Base-by-base conservation (phyloP, 2,113 vertebrate genomes). In the Melospiza melodia region DNA sequence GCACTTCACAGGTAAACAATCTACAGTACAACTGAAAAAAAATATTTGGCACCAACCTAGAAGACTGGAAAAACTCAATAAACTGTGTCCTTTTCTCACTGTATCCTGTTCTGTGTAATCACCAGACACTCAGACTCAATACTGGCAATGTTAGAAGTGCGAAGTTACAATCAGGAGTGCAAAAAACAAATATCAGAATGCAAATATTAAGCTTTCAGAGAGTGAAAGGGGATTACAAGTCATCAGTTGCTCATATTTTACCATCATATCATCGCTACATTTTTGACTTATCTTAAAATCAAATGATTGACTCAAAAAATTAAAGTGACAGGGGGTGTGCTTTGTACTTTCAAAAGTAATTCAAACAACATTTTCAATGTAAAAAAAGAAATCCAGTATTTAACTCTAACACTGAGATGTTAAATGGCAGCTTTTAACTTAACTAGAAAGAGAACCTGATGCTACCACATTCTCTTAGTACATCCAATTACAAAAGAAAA, bases 1-100 rank as follows among this genome's bases (percentile, higher is more conserved):
- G 98, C 98, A 98, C 98, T 98, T 98, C 98, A 98, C 98, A 98
- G 98, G 98, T 98, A 98, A 98, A 98, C 98, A 98, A 98, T 98
- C 98, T 98, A 98, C 97, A 98, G 96, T 98, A 98, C 96, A 98
- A 98, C 94, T 97, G 94, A 98, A 98, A 95, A 96, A 96, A 92
- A 95, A 97, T 97, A 97, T 97, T 98, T 98, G 98, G 98, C 98
- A 98, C 97, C 96, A 98, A 98, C 95, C 96, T 96, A 98, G 96
- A 98, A 96, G 97, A 97, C 97, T 97, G 97, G 93, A 97, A 98
- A 97, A 97, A 89, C 68, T 90, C 63, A 96, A 91, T 87, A 86
- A 97, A 96, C 81, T 25, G 87, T 95, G 87, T 97, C 95, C 86
- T 97, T 89, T 96, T 94, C 83, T 87, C 86, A 90, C 6, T 82